A percentile compares a stretch with the other conserved stretches of the same genome.
These are phyloP conservation scores for Dinomys branickii DNA, from an alignment of 2,113 vertebrate species.

Conservation along the genomic window DNA sequence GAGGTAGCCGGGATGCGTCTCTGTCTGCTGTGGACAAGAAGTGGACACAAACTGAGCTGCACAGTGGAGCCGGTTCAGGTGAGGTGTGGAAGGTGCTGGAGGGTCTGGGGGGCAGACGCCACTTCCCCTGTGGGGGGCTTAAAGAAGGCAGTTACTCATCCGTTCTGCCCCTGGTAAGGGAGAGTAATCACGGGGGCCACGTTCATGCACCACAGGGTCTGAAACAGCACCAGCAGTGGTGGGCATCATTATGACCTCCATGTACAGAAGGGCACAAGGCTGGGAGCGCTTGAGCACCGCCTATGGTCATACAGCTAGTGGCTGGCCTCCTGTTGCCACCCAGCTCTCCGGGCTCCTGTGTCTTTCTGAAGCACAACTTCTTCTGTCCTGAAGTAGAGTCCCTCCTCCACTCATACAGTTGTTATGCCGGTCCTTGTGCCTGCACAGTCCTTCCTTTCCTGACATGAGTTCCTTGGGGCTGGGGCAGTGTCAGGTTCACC, in stretches of 20 bases:
- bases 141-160: neutral
- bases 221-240: fast-evolving
- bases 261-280: neutral
- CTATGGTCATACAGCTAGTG: neutral
- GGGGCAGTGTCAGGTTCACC: fast-evolving
- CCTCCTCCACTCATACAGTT: fast-evolving
- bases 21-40: neutral
- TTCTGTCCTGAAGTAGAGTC: neutral
- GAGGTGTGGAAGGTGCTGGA: neutral
- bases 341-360: neutral
- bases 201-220: fast-evolving
- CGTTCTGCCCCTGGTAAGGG: neutral
- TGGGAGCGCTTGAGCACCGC: neutral
- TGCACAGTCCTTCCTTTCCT: neutral
- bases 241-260: fast-evolving
- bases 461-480: neutral
- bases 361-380: neutral
- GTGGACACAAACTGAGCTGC: neutral
- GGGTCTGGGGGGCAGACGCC: fast-evolving
- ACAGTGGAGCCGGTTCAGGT: neutral
- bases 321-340: too few species aligned
- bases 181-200: fast-evolving
- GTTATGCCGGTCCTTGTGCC: neutral
- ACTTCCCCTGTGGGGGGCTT: neutral
- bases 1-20: fast-evolving